Conservation (phyloP, 2,888 invertebrate species). For the Microdon myrmicae region DNA sequence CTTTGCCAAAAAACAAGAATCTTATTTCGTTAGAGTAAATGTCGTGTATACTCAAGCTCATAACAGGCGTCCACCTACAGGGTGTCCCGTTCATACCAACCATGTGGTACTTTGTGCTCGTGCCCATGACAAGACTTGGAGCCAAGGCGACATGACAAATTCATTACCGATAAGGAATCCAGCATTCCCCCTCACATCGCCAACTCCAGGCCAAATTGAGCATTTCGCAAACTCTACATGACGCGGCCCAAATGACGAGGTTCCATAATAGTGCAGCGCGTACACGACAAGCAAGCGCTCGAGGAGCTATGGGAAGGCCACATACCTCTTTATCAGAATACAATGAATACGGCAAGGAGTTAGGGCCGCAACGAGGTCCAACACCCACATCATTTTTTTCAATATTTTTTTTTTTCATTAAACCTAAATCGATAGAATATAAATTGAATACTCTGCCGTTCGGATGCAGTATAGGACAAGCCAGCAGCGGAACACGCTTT, state of each 20-base stretch:
- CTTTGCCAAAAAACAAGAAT: slow-evolving; percentile 35
- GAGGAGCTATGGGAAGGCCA: slow-evolving; percentile 9
- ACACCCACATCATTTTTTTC: slow-evolving; percentile 40
- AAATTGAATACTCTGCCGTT: slow-evolving; percentile 35
- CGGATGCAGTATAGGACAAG: slow-evolving; percentile 19
- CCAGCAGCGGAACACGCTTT: slow-evolving; percentile 36
- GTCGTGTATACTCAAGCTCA: slow-evolving; percentile 32
- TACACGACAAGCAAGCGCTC: not conserved
- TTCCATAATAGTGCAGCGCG: slow-evolving; percentile 12
- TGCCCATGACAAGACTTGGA: slow-evolving; percentile 2
- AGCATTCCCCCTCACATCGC: slow-evolving; percentile 19
- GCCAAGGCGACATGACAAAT: slow-evolving; percentile 45
- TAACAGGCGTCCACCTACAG: slow-evolving; percentile 6
- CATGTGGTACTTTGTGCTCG: slow-evolving; percentile 6
- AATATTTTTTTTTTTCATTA: slow-evolving; percentile 43
- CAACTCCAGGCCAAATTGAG: not conserved
- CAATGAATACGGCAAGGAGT: slow-evolving; percentile 10
- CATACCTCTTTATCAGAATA: slow-evolving; percentile 31
- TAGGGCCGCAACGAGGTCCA: slow-evolving; percentile 3
- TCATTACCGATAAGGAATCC: slow-evolving; percentile 51
- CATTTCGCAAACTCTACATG: slow-evolving; percentile 33
- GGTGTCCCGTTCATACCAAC: slow-evolving; percentile 7
- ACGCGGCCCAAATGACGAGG: slow-evolving; percentile 39
- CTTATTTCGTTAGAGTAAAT: slow-evolving; percentile 44
- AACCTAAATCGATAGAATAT: slow-evolving; percentile 47